Evolutionary conservation across 2,113 vertebrate species (phyloP).

Genomic region (Callipepla californica): DNA sequence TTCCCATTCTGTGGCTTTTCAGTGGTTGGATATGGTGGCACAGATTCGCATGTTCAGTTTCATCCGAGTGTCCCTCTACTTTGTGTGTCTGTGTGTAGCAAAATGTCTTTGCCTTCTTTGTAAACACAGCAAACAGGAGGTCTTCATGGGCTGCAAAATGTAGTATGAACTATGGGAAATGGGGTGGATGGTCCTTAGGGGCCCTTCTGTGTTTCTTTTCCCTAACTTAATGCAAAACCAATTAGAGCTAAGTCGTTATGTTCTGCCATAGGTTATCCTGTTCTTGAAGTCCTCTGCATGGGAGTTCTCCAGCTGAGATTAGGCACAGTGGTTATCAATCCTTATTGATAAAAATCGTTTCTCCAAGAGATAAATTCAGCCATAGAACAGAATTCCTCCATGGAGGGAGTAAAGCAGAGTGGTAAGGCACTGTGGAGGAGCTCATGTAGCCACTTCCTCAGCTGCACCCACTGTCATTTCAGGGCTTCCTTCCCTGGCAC

Average conservation of each 20-base stretch:
- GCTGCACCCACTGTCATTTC: background rate
- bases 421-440: background rate
- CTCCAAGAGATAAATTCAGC: background rate
- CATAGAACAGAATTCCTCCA: background rate
- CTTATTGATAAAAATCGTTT: background rate
- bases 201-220: background rate
- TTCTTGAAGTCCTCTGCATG: background rate
- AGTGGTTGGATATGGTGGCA: background rate
- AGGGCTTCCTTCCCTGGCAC: background rate
- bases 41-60: background rate
- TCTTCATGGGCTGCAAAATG: background rate
- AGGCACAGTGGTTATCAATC: background rate
- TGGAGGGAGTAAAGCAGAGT: background rate
- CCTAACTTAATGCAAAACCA: background rate
- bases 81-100: background rate
- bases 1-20: background rate
- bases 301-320: background rate
- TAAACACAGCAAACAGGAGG: background rate
- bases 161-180: background rate
- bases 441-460: accelerated
- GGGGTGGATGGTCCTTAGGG: background rate
- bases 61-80: background rate
- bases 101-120: background rate
- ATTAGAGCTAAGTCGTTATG: background rate
- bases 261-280: background rate